Evolutionary conservation across 1,140 invertebrate species (phyloP).

Genomic region (Danaus melanippus): DNA sequence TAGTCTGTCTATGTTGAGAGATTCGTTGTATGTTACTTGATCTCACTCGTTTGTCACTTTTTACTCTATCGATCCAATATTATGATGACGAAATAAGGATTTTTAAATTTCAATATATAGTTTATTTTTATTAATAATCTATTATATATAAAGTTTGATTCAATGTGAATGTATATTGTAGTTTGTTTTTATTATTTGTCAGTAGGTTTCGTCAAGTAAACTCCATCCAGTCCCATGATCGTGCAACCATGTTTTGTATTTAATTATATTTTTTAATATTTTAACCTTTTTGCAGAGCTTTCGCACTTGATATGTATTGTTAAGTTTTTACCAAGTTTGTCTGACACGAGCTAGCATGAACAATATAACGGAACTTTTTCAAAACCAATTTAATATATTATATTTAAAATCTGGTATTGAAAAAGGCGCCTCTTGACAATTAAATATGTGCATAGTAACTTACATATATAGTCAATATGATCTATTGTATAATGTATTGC

Average conservation of each 20-base stretch:
- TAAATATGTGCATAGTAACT: too few species aligned
- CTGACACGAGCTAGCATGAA: slow-evolving; percentile 14
- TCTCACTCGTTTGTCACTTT: slow-evolving; percentile 16
- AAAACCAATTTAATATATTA: slow-evolving; percentile 1
- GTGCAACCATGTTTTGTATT: slow-evolving; percentile 25
- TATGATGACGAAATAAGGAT: slow-evolving; percentile 41
- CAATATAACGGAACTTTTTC: slow-evolving; percentile 11
- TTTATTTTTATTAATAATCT: slow-evolving; percentile 10
- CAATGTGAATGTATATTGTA: slow-evolving; percentile 16
- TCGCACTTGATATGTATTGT: slow-evolving; percentile 32
- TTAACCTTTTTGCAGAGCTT: slow-evolving; percentile 53
- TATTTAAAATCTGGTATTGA: too few species aligned
- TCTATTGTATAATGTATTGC: slow-evolving; percentile 2
- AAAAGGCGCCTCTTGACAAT: too few species aligned
- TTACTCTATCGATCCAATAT: slow-evolving; percentile 24
- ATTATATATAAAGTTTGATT: slow-evolving; percentile 2
- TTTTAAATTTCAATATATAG: slow-evolving; percentile 6
- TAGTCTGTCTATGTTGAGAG: slow-evolving; percentile 38
- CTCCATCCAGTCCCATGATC: slow-evolving; percentile 19
- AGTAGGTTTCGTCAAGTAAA: slow-evolving; percentile 28
- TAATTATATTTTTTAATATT: slow-evolving; percentile 18
- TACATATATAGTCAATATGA: background rate
- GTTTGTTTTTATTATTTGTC: slow-evolving; percentile 3
- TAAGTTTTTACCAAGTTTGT: slow-evolving; percentile 15
- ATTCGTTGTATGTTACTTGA: slow-evolving; percentile 33